phyloP scores from a whole-genome alignment of 1,140 invertebrate genomes.

The Brachionus plicatilis region DNA sequence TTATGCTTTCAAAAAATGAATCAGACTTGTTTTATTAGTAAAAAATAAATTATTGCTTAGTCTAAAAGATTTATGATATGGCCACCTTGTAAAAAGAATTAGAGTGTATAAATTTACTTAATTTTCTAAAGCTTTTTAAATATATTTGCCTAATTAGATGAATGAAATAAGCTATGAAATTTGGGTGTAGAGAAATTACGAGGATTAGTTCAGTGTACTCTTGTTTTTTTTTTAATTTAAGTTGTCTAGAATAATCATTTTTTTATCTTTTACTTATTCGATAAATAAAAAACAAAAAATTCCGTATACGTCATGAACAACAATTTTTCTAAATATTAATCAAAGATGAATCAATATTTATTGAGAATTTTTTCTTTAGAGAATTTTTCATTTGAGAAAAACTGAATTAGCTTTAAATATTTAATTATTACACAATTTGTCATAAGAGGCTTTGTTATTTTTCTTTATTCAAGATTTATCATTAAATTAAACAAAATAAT shows the following conservation, averaged over 20 bases:
- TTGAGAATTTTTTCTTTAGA: background rate
- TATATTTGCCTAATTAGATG: background rate
- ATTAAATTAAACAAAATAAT: background rate
- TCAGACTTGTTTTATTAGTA: background rate
- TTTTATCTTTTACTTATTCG: background rate
- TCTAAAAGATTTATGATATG: background rate
- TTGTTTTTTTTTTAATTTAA: background rate
- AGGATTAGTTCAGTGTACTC: background rate
- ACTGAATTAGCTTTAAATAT: background rate
- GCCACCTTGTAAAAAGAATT: background rate
- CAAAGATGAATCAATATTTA: background rate
- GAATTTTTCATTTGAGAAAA: background rate
- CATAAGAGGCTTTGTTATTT: background rate
- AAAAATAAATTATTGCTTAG: background rate
- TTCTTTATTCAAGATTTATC: background rate
- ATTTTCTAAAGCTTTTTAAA: background rate
- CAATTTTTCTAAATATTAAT: background rate
- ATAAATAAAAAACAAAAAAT: background rate
- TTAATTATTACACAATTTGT: background rate
- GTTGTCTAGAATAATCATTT: background rate
- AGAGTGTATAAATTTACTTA: background rate
- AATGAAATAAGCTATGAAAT: background rate
- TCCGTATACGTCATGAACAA: background rate
- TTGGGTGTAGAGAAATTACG: background rate
- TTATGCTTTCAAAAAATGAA: background rate